Evolutionary conservation across 1,140 invertebrate species (phyloP).

Genomic region (Drosophila setifemur): DNA sequence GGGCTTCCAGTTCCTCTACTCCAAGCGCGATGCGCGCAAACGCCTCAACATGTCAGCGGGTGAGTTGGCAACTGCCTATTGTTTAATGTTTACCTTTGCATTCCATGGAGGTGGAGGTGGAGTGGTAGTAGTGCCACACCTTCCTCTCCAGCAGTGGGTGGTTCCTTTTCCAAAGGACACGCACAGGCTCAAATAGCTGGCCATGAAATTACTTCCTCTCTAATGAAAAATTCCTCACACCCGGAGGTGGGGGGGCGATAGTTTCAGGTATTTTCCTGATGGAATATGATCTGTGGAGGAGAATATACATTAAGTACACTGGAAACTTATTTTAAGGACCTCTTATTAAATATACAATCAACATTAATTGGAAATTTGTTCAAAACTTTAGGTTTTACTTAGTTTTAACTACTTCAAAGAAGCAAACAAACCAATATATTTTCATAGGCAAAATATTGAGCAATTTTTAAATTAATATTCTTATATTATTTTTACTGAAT

Average conservation of each 20-base stretch:
- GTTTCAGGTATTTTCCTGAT: slow-evolving; percentile 1
- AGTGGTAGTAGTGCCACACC: slow-evolving; percentile 15
- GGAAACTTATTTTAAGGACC: no score
- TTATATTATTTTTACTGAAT: no score
- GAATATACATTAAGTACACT: no score
- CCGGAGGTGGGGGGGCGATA: not conserved
- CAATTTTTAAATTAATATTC: no score
- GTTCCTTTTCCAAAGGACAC: slow-evolving; percentile 12
- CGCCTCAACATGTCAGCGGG: slow-evolving; percentile 83
- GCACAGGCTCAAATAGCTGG: slow-evolving; percentile 30
- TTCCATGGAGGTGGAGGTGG: not conserved
- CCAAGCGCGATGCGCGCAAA: slow-evolving; percentile 84
- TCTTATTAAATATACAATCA: no score
- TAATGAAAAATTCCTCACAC: slow-evolving; percentile 45
- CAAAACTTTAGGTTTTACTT: no score
- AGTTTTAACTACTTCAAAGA: no score
- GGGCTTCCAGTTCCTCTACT: slow-evolving; percentile 85
- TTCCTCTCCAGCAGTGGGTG: not conserved
- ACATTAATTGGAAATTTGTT: not conserved
- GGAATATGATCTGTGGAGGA: slow-evolving; percentile 22
- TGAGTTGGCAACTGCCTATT: slow-evolving; percentile 64
- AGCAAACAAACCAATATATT: no score
- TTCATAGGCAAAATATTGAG: no score
- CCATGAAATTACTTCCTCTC: slow-evolving; percentile 35
- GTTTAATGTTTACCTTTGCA: slow-evolving; percentile 25